A percentile compares a stretch with the other conserved stretches of the same genome.
phyloP scores from a whole-genome alignment of 2,888 invertebrate species.

The Plebejus melissa region DNA sequence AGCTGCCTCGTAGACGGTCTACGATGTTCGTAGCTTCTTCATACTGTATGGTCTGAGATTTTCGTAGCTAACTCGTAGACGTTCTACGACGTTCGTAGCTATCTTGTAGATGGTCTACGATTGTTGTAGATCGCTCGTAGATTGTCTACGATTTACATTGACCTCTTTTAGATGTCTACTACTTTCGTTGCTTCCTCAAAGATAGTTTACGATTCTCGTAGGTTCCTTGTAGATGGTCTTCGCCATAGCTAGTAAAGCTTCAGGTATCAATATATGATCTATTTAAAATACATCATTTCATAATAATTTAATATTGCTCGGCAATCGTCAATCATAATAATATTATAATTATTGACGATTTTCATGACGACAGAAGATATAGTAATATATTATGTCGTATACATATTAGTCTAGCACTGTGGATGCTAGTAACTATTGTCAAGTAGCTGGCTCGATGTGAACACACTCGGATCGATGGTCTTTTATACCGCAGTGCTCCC shows the following conservation, averaged over 20 bases:
- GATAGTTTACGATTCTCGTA: neutral
- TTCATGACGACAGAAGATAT: too few species aligned
- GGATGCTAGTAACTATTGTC: neutral
- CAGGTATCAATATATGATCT: neutral
- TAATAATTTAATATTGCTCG: too few species aligned
- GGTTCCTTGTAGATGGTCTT: neutral
- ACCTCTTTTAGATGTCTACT: neutral
- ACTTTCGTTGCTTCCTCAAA: neutral
- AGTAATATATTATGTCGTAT: too few species aligned
- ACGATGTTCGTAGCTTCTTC: too few species aligned
- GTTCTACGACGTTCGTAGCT: too few species aligned
- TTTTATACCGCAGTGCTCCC: conserved; percentile 51
- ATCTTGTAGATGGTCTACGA: too few species aligned
- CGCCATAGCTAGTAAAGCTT: neutral
- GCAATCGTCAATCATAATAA: too few species aligned
- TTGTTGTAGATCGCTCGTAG: too few species aligned
- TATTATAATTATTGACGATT: too few species aligned
- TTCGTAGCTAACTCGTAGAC: neutral
- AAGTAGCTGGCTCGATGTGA: conserved; percentile 43
- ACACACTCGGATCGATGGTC: conserved; percentile 57
- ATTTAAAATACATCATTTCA: too few species aligned
- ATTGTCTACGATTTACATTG: neutral
- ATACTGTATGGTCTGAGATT: neutral
- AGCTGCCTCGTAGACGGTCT: too few species aligned
- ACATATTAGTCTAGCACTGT: too few species aligned